Evolutionary conservation across 2,113 vertebrate species (phyloP), one percentile per base, ranked within the genome.

Genomic region (Mastomys coucha): DNA sequence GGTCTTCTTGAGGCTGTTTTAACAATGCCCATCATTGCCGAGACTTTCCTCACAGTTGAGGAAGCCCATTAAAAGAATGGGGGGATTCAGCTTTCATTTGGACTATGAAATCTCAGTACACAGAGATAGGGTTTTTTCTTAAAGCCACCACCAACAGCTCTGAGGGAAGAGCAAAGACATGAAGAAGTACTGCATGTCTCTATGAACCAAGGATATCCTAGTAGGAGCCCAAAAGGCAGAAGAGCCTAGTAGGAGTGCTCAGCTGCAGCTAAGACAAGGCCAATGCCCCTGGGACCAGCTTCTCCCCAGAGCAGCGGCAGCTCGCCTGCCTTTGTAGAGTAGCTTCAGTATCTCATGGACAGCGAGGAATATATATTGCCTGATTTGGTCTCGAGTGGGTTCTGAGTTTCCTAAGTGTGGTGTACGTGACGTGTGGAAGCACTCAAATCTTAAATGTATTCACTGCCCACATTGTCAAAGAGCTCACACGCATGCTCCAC

Each of bases 351-450:
- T 2, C n/a, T 91, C 56, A 28, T 92, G 60, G 85, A 67, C 69
- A 77, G 45, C 73, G 45, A 78, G 84, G 67, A 39, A 95, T 82
- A 95, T 82, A 67, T 17, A 77, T 73, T 73, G 63, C 75, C 92
- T 39, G 7, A 36, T 89, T 88, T 45, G 16, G 67, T 84, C 39
- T 33, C 81, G 73, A 77, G 75, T 84, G 69, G 81, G 36, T 73
- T 95, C 63, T 92, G 53, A 77, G 75, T 91, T 96, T 67, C 85
- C 70, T 88, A 81, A 76, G 75, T 65, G 22, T 56, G 7, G 69
- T 53, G 89, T 89, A 1, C 69, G 19, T 85, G 82, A 88, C 63
- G 17, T 36, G 70, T 80, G 33, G 26, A 92, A 84, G 56, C 36
- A 63, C 72, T 22, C 24, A 82, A 53, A 78, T 92, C 76, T 39